A percentile compares a stretch with the other conserved stretches of the same genome.
These are phyloP conservation scores for Lytechinus variegatus DNA, from an alignment of 35 echinoderm and acorn worm species.

Conservation along the genomic window DNA sequence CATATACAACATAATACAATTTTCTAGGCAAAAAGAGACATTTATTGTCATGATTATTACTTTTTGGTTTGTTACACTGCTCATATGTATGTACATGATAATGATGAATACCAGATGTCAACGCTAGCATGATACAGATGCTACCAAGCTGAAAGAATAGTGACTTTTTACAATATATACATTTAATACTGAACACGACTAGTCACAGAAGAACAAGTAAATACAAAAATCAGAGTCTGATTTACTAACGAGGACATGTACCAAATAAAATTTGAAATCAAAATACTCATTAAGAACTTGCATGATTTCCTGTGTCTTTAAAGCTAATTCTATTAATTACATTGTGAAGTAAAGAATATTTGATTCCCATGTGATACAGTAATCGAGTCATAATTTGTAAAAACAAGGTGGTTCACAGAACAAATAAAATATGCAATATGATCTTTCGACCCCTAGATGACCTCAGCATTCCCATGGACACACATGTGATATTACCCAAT, in stretches of 20 bases:
- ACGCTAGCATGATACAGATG: not conserved
- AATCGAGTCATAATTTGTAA: no score
- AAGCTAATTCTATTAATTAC: not conserved
- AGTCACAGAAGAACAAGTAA: not conserved
- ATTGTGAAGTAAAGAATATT: no score
- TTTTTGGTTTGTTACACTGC: not conserved
- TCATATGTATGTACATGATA: not conserved
- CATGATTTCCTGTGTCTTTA: not conserved
- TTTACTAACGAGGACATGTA: not conserved
- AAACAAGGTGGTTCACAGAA: no score
- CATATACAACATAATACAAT: not conserved
- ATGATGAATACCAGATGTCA: not conserved
- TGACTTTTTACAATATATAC: constrained; percentile 25
- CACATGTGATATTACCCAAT: no score
- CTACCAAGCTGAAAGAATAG: not conserved
- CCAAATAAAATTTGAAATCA: not conserved
- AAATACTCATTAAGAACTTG: not conserved
- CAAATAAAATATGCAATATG: no score
- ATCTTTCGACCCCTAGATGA: no score
- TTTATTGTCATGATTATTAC: constrained; percentile 15
- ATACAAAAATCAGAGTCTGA: not conserved
- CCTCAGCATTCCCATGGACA: no score
- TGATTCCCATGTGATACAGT: no score
- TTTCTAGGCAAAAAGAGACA: not conserved
- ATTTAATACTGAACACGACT: constrained; percentile 29